These are phyloP conservation scores for Aphidius gifuensis DNA, from an alignment of 1,140 invertebrate genomes.

Conservation along the genomic window DNA sequence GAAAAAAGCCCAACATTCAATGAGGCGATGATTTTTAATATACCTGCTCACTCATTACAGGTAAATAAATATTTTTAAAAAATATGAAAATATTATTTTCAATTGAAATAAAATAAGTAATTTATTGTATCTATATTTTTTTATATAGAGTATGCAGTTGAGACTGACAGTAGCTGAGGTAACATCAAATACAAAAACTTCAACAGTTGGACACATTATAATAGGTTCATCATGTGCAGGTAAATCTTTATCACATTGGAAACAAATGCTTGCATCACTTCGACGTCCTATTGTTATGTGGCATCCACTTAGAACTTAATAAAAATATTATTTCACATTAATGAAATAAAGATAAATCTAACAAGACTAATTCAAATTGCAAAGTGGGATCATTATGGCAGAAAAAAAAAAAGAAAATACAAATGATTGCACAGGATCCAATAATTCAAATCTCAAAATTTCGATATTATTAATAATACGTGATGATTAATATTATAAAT, in stretches of 20 bases:
- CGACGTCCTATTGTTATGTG: conserved; percentile 82
- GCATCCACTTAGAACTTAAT: conserved; percentile 70
- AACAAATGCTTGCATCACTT: conserved; percentile 77
- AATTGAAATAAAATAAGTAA: background rate
- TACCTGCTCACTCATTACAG: conserved; percentile 65
- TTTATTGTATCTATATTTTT: background rate
- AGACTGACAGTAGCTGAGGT: conserved; percentile 65
- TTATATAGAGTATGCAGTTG: conserved; percentile 66
- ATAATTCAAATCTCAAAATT: too few relatives aligned
- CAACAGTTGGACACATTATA: conserved; percentile 70
- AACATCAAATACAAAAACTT: conserved; percentile 49
- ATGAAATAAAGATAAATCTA: conserved; percentile 22
- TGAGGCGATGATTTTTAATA: conserved; percentile 75
- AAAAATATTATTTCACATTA: background rate
- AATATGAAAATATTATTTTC: conserved; percentile 15
- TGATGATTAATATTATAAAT: too few relatives aligned
- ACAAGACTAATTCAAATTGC: conserved; percentile 15
- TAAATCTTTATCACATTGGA: conserved; percentile 75
- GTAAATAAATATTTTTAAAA: conserved; percentile 40
- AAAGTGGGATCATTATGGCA: conserved; percentile 24
- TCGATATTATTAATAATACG: too few relatives aligned
- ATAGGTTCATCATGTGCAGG: conserved; percentile 67
- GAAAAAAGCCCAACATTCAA: conserved; percentile 75
- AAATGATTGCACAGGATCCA: too few relatives aligned
- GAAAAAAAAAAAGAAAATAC: background rate